These are phyloP conservation scores for Columba guinea DNA, from an alignment of 2,797 vertebrate species.

Conservation along the genomic window DNA sequence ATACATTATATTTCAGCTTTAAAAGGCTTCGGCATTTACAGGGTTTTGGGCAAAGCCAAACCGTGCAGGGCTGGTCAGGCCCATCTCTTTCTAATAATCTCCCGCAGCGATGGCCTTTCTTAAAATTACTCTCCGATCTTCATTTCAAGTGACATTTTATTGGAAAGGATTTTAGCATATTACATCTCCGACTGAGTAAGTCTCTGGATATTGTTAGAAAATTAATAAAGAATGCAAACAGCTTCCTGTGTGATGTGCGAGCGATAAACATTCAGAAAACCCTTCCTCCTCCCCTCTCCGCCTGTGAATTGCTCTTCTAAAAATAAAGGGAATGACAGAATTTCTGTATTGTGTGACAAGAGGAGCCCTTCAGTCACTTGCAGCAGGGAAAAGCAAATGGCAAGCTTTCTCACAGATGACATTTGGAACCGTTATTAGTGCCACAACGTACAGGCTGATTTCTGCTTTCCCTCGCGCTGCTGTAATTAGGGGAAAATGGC, in stretches of 20 bases:
- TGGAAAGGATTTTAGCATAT: not conserved
- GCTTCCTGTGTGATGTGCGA: slow-evolving; percentile 44
- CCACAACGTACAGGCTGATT: not conserved
- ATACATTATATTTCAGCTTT: not conserved
- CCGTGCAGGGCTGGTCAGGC: not conserved
- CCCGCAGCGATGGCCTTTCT: not conserved
- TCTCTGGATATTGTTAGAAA: slow-evolving; percentile 37
- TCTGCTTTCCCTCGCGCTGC: not conserved
- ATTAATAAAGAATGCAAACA: slow-evolving; percentile 34
- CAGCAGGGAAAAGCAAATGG: not conserved
- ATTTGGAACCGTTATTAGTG: not conserved
- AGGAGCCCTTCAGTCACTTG: slow-evolving; percentile 25
- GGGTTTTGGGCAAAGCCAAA: not conserved
- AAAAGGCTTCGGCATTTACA: not conserved
- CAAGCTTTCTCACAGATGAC: not conserved
- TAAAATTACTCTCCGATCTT: not conserved
- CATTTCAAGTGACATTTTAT: slow-evolving; percentile 23
- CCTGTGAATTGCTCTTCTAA: slow-evolving; percentile 41
- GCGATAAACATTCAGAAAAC: slow-evolving; percentile 19
- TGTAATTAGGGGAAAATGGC: not conserved
- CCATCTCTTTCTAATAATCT: not conserved
- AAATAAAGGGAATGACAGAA: slow-evolving; percentile 58
- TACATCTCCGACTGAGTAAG: slow-evolving; percentile 28
- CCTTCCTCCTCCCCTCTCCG: slow-evolving; percentile 28
- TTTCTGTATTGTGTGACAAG: slow-evolving; percentile 25